Evolutionary conservation across 2,797 vertebrate species (phyloP).

Genomic region (Alcedo atthis): DNA sequence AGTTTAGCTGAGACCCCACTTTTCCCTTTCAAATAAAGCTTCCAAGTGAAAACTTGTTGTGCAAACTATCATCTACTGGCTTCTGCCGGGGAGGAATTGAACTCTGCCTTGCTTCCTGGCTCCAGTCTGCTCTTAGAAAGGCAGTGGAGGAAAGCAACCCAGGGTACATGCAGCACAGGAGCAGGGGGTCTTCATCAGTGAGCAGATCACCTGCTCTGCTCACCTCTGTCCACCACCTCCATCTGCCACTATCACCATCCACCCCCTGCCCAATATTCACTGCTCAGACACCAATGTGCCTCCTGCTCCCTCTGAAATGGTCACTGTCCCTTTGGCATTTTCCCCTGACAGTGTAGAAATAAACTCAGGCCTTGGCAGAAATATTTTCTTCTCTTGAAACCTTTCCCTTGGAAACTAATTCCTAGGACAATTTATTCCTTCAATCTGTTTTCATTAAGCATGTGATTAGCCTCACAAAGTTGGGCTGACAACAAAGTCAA

Average conservation of each 20-base stretch:
- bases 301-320: neutral
- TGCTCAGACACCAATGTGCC: accelerated
- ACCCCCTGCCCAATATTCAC: neutral
- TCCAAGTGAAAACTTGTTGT: neutral
- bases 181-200: no score
- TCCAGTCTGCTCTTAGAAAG: neutral
- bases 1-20: neutral
- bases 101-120: neutral
- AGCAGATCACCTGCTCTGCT: neutral
- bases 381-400: neutral
- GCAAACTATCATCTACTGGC: neutral
- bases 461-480: neutral
- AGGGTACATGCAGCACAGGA: neutral
- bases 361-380: neutral
- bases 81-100: neutral
- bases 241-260: no score
- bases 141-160: neutral
- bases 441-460: accelerated
- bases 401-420: neutral
- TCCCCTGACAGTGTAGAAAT: accelerated
- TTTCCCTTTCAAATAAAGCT: neutral
- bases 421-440: neutral
- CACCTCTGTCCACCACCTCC: no score
- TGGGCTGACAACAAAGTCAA: neutral
- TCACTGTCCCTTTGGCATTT: neutral